Conservation (phyloP, 2,113 vertebrate genomes). For the Baryphthengus martii region DNA sequence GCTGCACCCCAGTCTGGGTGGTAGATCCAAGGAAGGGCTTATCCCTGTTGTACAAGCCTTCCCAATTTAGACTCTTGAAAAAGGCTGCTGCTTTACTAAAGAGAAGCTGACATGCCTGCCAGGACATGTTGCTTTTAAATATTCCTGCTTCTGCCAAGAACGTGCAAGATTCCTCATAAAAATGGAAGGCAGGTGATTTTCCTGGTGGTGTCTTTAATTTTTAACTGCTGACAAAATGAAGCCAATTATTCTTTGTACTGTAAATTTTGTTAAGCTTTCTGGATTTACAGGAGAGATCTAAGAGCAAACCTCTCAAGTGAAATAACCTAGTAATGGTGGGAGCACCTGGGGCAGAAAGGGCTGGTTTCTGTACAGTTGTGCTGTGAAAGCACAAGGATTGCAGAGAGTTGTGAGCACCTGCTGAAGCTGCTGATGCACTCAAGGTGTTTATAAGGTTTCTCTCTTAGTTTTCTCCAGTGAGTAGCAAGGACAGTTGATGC, state of each 20-base stretch:
- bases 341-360: not conserved
- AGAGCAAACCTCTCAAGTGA: not conserved
- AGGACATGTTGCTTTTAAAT: not conserved
- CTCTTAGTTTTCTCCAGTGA: not conserved
- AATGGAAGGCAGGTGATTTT: not conserved
- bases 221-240: not conserved
- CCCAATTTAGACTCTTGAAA: not conserved
- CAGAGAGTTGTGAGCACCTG: not conserved
- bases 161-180: not conserved
- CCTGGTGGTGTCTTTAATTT: not conserved
- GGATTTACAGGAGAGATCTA: not conserved
- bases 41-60: not conserved
- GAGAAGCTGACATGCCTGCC: not conserved
- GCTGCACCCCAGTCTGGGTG: not conserved
- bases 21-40: not conserved
- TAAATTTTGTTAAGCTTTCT: not conserved
- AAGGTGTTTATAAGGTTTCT: not conserved
- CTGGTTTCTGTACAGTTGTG: not conserved
- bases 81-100: not conserved
- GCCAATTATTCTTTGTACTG: not conserved
- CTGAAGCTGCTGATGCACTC: not conserved
- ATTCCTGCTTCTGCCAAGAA: not conserved
- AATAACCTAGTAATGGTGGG: not conserved
- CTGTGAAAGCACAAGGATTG: not conserved
- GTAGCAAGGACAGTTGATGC: not conserved